Evolutionary conservation across 2,113 vertebrate species (phyloP).

Genomic region (Megaptera novaeangliae): DNA sequence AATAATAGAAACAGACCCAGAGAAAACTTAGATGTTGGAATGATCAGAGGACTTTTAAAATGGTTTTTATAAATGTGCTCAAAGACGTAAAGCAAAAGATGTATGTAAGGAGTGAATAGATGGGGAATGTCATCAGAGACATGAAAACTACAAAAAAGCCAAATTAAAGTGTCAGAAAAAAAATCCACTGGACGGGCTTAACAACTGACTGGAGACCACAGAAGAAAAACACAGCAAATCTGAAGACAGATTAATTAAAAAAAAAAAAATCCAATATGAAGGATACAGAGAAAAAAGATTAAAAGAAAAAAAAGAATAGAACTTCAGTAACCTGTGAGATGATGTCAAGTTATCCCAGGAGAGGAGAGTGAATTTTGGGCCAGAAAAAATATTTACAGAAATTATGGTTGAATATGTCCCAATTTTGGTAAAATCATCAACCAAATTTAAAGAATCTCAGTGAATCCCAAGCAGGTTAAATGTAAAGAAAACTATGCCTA

Average conservation of each 20-base stretch:
- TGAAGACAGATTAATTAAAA: background rate
- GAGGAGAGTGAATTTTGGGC: background rate
- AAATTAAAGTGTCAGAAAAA: background rate
- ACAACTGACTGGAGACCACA: background rate
- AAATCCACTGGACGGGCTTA: background rate
- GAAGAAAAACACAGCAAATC: background rate
- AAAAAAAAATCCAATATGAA: background rate
- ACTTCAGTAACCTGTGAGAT: background rate
- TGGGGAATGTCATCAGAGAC: background rate
- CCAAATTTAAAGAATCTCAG: background rate
- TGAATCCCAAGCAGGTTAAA: background rate
- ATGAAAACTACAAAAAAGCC: background rate
- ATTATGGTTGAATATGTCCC: background rate
- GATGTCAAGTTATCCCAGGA: background rate
- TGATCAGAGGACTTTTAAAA: background rate
- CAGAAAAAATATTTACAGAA: background rate
- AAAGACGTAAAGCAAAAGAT: background rate
- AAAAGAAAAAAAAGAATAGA: background rate
- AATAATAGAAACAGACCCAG: background rate
- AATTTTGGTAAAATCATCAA: conserved; percentile 24
- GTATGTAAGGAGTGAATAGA: background rate
- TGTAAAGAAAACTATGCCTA: background rate
- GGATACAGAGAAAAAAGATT: background rate
- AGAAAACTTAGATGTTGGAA: background rate
- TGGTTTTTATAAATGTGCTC: background rate